Evolutionary conservation across 2,888 invertebrate species (phyloP).

Genomic region (Synanthedon formicaeformis): DNA sequence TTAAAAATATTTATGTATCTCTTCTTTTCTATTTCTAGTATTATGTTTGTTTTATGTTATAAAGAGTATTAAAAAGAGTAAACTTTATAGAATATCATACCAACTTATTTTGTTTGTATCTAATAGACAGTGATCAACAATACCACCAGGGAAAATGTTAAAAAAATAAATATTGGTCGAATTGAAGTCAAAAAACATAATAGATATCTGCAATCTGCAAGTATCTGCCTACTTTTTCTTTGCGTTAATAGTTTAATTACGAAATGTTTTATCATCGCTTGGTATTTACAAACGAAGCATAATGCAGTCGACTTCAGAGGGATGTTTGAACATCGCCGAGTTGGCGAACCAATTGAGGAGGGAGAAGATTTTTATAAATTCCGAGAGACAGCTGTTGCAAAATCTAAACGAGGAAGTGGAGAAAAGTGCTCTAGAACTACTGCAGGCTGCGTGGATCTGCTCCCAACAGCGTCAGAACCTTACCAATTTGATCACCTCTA

Average conservation of each 20-base stretch:
- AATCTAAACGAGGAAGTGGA: slow-evolving; percentile 80
- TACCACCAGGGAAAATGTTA: too few relatives aligned
- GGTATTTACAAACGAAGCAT: slow-evolving; percentile 22
- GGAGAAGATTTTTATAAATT: slow-evolving; percentile 88
- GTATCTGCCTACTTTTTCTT: too few relatives aligned
- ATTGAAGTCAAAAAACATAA: too few relatives aligned
- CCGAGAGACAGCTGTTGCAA: slow-evolving; percentile 86
- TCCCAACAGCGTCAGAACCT: slow-evolving; percentile 87
- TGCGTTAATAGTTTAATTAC: slow-evolving; percentile 3
- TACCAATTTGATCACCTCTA: slow-evolving; percentile 79
- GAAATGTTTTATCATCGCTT: slow-evolving; percentile 24
- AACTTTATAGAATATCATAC: too few relatives aligned
- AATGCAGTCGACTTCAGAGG: slow-evolving; percentile 63
- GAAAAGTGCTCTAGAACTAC: slow-evolving; percentile 63
- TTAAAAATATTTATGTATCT: too few relatives aligned
- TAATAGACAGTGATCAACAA: too few relatives aligned
- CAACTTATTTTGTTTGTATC: too few relatives aligned
- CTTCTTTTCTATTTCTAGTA: too few relatives aligned
- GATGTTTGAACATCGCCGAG: slow-evolving; percentile 63
- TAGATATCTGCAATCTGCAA: too few relatives aligned
- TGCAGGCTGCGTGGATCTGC: slow-evolving; percentile 87
- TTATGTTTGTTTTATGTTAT: too few relatives aligned
- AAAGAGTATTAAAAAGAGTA: too few relatives aligned
- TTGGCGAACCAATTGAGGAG: slow-evolving; percentile 76
- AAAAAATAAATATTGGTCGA: too few relatives aligned